phyloP scores from a whole-genome alignment of 2,113 vertebrate species.

The Pogona vitticeps region DNA sequence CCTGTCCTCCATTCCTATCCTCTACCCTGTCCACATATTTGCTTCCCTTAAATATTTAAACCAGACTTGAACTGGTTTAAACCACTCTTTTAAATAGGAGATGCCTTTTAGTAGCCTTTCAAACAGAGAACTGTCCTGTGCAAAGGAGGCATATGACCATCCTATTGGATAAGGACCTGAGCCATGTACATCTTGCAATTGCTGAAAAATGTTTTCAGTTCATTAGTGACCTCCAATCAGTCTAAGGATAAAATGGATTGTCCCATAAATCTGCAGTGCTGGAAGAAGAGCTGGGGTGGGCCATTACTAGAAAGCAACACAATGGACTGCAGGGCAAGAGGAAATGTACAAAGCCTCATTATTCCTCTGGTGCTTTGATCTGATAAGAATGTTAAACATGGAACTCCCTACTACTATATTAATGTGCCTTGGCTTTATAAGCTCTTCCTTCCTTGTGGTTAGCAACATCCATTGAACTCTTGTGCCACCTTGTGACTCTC shows the following conservation, averaged over 20 bases:
- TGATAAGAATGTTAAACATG: not conserved
- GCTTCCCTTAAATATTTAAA: not conserved
- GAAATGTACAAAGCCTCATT: not conserved
- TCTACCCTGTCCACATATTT: not conserved
- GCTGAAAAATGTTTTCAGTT: not conserved
- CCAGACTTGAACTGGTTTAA: not conserved
- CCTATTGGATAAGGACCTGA: too few relatives aligned
- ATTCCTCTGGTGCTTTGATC: not conserved
- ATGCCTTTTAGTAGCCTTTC: not conserved
- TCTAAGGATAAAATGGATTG: not conserved
- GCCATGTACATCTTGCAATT: too few relatives aligned
- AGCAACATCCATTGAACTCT: slow-evolving; percentile 52
- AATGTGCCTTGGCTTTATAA: rapidly evolving
- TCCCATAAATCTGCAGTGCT: not conserved
- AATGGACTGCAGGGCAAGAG: not conserved
- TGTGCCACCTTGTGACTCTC: slow-evolving; percentile 62
- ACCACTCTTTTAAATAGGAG: not conserved
- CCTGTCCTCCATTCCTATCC: too few relatives aligned
- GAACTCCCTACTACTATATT: not conserved
- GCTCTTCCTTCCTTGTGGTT: not conserved
- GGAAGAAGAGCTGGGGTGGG: not conserved
- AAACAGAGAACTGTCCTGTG: not conserved
- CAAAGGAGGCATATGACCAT: not conserved
- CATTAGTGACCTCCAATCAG: not conserved
- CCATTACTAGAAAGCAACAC: not conserved